phyloP scores from a whole-genome alignment of 2,888 invertebrate genomes.

The Salticus scenicus region DNA sequence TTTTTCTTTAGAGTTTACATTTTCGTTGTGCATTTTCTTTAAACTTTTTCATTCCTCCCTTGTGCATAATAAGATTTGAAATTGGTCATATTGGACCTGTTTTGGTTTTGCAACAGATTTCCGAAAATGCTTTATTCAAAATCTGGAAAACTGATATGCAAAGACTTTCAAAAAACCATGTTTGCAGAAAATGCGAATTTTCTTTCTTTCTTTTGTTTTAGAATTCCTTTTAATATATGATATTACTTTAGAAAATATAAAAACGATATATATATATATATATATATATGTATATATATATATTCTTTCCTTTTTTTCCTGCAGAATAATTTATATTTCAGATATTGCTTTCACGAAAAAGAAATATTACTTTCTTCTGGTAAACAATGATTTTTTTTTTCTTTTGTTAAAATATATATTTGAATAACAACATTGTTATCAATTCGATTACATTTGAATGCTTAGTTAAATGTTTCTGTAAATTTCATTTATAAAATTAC shows the following conservation, averaged over 20 bases:
- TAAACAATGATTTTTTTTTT: too few relatives aligned
- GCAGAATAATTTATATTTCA: background rate
- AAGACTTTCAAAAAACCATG: slow-evolving; percentile 44
- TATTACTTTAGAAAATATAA: background rate
- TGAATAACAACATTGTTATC: too few relatives aligned
- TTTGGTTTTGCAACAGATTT: slow-evolving; percentile 53
- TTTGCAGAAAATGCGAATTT: slow-evolving; percentile 22
- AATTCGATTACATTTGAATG: too few relatives aligned
- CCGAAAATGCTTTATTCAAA: slow-evolving; percentile 62
- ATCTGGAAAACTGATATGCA: slow-evolving; percentile 60
- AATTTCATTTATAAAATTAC: too few relatives aligned
- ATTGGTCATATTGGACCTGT: slow-evolving; percentile 55
- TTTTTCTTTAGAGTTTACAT: slow-evolving; percentile 1
- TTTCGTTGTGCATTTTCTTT: slow-evolving; percentile 30
- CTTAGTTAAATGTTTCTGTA: too few relatives aligned
- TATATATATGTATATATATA: too few relatives aligned
- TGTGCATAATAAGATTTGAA: slow-evolving; percentile 54
- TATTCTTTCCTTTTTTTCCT: too few relatives aligned
- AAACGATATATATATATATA: too few relatives aligned
- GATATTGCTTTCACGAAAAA: background rate
- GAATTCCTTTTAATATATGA: slow-evolving; percentile 1
- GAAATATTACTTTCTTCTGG: too few relatives aligned
- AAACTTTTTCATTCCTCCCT: slow-evolving; percentile 46
- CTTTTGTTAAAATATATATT: too few relatives aligned
- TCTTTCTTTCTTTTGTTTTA: background rate